Evolutionary conservation across 2,888 invertebrate genomes (phyloP).

Genomic region (Noctua comes): DNA sequence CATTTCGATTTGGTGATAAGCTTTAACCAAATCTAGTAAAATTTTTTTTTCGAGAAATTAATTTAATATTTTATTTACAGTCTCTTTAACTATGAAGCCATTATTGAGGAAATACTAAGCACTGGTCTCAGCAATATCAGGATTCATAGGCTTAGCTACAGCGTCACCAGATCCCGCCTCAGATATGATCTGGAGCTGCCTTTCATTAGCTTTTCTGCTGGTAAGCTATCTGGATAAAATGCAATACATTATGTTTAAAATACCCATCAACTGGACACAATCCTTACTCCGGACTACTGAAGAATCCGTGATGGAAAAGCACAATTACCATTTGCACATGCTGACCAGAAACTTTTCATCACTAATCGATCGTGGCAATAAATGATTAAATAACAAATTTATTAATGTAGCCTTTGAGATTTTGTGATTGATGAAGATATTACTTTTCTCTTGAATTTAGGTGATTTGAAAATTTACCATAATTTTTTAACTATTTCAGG

Average conservation of each 20-base stretch:
- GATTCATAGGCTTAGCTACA: constrained; percentile 72
- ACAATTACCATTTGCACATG: no score
- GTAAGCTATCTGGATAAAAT: constrained; percentile 68
- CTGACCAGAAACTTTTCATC: no score
- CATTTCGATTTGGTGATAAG: not conserved
- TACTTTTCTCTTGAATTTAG: not conserved
- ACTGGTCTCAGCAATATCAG: constrained; percentile 79
- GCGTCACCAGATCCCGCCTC: constrained; percentile 69
- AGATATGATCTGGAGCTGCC: constrained; percentile 77
- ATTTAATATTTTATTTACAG: constrained; percentile 65
- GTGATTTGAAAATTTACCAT: not conserved
- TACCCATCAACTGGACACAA: not conserved
- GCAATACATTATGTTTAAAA: not conserved
- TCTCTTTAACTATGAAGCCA: constrained; percentile 65
- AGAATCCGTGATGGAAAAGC: no score
- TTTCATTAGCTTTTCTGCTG: constrained; percentile 64
- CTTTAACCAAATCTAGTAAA: not conserved
- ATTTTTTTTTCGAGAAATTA: not conserved
- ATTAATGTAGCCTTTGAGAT: not conserved
- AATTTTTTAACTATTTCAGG: constrained; percentile 42
- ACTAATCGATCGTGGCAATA: not conserved
- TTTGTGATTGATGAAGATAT: not conserved
- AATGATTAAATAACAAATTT: not conserved
- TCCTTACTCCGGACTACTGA: not conserved
- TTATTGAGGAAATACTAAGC: constrained; percentile 66